Conservation (phyloP, 2,888 invertebrate genomes). For the Lacanobia wlatinum region DNA sequence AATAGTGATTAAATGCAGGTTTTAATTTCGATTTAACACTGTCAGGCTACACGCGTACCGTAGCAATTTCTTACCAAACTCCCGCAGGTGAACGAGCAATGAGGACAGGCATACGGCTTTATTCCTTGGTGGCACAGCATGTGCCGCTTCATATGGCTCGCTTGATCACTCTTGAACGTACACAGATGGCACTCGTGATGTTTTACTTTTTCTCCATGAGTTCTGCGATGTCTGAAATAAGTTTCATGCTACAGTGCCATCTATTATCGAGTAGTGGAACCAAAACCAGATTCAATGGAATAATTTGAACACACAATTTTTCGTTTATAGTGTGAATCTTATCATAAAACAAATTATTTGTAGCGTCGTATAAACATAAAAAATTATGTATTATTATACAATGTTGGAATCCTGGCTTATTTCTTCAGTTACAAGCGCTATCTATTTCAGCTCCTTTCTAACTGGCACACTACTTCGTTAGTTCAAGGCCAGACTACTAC, state of each 20-base stretch:
- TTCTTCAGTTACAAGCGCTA: constrained; percentile 49
- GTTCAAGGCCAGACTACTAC: neutral
- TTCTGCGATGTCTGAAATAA: constrained; percentile 91
- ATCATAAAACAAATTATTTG: too few species aligned
- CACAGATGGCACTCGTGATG: constrained; percentile 93
- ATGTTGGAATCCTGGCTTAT: too few species aligned
- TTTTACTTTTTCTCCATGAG: constrained; percentile 87
- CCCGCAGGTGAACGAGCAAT: constrained; percentile 95
- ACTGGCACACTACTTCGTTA: neutral
- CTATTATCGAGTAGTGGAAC: constrained; percentile 48
- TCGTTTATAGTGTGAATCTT: too few species aligned
- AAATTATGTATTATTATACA: too few species aligned
- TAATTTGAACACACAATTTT: too few species aligned
- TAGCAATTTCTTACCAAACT: constrained; percentile 92
- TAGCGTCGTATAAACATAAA: too few species aligned
- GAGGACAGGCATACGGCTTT: constrained; percentile 96
- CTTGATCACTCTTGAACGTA: constrained; percentile 92
- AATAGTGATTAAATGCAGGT: too few species aligned
- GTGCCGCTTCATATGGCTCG: constrained; percentile 95
- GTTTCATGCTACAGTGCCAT: constrained; percentile 56
- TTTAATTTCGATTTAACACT: too few species aligned
- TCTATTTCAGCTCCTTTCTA: constrained; percentile 49
- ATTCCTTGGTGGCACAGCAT: constrained; percentile 94
- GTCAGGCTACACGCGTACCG: too few species aligned
- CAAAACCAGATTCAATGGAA: neutral